A percentile compares a stretch with the other conserved stretches of the same genome.
Evolutionary conservation across 2,888 invertebrate genomes (phyloP).

Genomic region (Amphipyra berbera): DNA sequence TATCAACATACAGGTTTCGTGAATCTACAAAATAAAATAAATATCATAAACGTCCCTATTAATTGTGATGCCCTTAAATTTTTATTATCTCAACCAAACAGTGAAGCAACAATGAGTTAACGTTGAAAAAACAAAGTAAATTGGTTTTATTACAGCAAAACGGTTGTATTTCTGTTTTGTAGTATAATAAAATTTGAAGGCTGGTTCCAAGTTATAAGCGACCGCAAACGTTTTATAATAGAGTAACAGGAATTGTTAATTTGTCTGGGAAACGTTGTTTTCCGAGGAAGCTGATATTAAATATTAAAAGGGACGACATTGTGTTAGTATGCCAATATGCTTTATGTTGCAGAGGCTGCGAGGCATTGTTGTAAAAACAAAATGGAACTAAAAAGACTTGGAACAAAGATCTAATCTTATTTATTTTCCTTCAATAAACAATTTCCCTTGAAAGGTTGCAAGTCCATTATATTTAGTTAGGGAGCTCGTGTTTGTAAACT

Average conservation of each 20-base stretch:
- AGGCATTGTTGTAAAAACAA: no score
- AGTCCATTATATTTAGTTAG: neutral
- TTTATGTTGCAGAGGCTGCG: neutral
- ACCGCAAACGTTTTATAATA: constrained; percentile 16
- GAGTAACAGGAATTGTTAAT: constrained; percentile 45
- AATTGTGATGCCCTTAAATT: constrained; percentile 16
- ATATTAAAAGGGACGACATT: constrained; percentile 39
- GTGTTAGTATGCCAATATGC: constrained; percentile 4
- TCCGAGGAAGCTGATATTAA: constrained; percentile 35
- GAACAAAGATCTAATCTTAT: no score
- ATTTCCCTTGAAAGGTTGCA: neutral
- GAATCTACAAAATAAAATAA: constrained; percentile 16
- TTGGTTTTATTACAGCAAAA: constrained; percentile 54
- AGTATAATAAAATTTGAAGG: constrained; percentile 55
- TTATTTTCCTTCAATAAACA: no score
- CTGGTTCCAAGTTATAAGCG: constrained; percentile 18
- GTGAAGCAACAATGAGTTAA: constrained; percentile 14
- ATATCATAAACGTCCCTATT: neutral
- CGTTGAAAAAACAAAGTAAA: constrained; percentile 43
- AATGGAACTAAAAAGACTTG: no score
- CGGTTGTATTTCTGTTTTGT: constrained; percentile 58
- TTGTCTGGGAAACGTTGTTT: constrained; percentile 32
- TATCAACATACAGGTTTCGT: constrained; percentile 31
- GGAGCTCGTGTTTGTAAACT: neutral
- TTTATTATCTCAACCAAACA: constrained; percentile 17